Evolutionary conservation across 2,888 invertebrate species (phyloP), one percentile per base, ranked within the genome.

Genomic region (Galerucella calmariensis): DNA sequence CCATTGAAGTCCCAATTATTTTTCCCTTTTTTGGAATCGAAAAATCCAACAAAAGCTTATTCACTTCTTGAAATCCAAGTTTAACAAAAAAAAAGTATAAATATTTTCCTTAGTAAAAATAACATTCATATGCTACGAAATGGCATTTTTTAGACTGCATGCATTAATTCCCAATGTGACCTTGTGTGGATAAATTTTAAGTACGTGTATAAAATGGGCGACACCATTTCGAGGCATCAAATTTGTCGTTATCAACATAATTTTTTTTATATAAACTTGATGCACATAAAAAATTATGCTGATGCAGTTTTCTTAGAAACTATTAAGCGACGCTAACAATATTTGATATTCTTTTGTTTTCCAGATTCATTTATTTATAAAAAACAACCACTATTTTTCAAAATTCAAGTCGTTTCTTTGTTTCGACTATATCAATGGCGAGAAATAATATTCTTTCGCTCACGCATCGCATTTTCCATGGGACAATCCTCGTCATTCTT

Each of bases 191-290:
- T 44, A n/a, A 62, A 74, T 74, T 70, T 56, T 74, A 70, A 74
- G 67, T 70, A 74, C 74, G 69, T 74, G 74, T 62, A 65, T 65
- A 65, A 62, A 65, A 65, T 65, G 63, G 63, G 63, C 63, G 63
- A 65, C 63, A 74, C 67, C 67, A 74, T 74, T 74, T 74, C 67
- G 67, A 74, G 70, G 74, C 74, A 70, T 74, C 74, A 74, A 74
- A 74, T 74, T 74, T 67, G 65, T 74, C 74, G 62, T 74, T 74
- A 74, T 74, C 74, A 74, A 74, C 74, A 74, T 67, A 67, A 70
- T 62, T 74, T 74, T 59, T 56, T 56, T 20, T 56, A 56, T 74
- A 74, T 74, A 67, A 70, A 70, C 70, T 67, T 65, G 61, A 61
- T 72, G 24, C 63, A 67, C 61, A 74, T 69, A 71, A 53, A 72